Evolutionary conservation across 2,888 invertebrate species (phyloP), one percentile per base, ranked within the genome.

Genomic region (Trichogramma dendrolimi): DNA sequence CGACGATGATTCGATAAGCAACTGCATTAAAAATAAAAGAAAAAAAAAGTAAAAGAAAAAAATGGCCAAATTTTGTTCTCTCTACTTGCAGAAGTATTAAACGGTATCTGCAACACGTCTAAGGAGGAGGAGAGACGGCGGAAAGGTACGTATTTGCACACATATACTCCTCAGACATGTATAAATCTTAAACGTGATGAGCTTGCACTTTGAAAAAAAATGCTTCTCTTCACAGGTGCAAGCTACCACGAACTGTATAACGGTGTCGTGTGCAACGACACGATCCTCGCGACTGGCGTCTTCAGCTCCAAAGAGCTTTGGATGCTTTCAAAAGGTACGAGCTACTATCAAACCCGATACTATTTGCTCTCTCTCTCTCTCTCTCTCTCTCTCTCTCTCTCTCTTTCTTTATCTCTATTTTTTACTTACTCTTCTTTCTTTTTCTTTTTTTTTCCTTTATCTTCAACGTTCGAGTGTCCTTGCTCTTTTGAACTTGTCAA

Each of bases 271-370:
- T 95, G 95, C 87, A 96, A 96, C 86, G 96, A 97, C 87, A 96
- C 96, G 82, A 97, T 98, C 84, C 89, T 96, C 87, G 97, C 98
- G 79, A 98, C 97, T 77, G 98, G 98, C 81, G 98, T 98, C 82
- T 99, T 98, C 89, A 96, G 96, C 76, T 97, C 98, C 78, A 94
- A 94, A 86, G 98, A 99, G 87, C 89, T 99, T 82, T 95, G 96
- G 92, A 92, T 94, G 85, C 88, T 98, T 81, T 97, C 97, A 77
- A 95, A 94, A 92, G 91, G 94, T 94, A 87, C 77, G 78, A 73
- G 73, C 38, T 50, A 56, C 58, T 14, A 46, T n/a, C 10, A 46
- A 46, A 46, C 10, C 10, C 46, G 11, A 10, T 10, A n/a, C 46
- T 46, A 10, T 46, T 11, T 46, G 55, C 48, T 49, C 54, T 14